Evolutionary conservation across 2,113 vertebrate species (phyloP), one percentile per base, ranked within the genome.

Genomic region (Tetrao urogallus): DNA sequence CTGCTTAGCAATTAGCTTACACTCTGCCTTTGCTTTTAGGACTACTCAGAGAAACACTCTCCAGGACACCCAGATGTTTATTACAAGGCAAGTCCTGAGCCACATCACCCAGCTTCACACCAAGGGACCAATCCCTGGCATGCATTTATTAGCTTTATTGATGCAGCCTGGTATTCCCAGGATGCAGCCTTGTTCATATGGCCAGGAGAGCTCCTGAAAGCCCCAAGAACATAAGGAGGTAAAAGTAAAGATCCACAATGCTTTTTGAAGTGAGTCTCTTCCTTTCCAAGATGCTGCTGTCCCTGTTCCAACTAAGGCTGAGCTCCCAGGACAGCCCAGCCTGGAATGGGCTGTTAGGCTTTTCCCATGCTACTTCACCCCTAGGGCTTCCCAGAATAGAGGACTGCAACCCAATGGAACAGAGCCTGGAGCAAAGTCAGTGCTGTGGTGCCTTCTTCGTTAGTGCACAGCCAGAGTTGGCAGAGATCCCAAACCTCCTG

Each of bases 171-270:
- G 25, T 81, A 20, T 67, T 88, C 52, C 21, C 22, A 22, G 5
- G 7, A 14, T 2, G 27, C 81, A 74, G 22, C 32, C 28, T 54
- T 52, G 25, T 13, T 72, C 38, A 2, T 4, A 21, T 0, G 3
- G 25, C 19, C 50, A 27, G 48, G 11, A 76, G 15, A 13, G 27
- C 47, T 86, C 32, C 54, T 1, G 1, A 79, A 73, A 70, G 24
- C 4, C 4, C 22, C 1, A 11, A 20, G 4, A 63, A 54, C 11
- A 58, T 63, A 45, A 0, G 1, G 10, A 17, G 47, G 5, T 19
- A 84, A 83, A 86, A 93, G 30, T 50, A 69, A 89, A 87, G 2
- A 45, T 83, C 32, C 60, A 71, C 38, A 52, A 6, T 19, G 19
- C 6, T 70, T 45, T 89, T 63, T 48, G 1, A 42, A 25, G 19